These are phyloP conservation scores for Caloenas nicobarica DNA, from an alignment of 2,113 vertebrate species.

Conservation along the genomic window DNA sequence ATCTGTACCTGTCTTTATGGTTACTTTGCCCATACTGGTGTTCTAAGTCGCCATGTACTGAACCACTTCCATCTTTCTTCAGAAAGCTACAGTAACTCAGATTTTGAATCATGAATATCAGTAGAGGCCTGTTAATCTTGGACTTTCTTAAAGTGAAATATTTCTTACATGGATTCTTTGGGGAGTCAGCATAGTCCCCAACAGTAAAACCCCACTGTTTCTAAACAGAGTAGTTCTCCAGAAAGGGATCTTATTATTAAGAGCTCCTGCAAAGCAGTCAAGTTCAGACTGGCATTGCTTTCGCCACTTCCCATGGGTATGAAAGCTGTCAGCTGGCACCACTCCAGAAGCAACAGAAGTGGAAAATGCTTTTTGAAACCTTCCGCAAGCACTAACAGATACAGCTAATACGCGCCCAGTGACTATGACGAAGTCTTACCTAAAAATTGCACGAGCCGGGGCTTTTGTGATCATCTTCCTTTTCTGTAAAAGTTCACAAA, in stretches of 20 bases:
- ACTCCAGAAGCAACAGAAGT: not conserved
- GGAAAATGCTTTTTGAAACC: slow-evolving; percentile 42
- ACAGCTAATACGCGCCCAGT: not conserved
- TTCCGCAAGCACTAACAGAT: not conserved
- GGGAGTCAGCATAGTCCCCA: not conserved
- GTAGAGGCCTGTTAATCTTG: not conserved
- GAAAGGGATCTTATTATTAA: not conserved
- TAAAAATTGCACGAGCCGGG: not conserved
- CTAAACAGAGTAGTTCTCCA: not conserved
- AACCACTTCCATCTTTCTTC: not conserved
- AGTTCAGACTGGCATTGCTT: slow-evolving; percentile 25
- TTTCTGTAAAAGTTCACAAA: not conserved
- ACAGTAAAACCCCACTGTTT: not conserved
- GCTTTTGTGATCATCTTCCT: not conserved
- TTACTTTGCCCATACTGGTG: not conserved
- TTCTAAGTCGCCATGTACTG: not conserved
- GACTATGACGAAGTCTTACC: not conserved
- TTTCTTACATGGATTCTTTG: not conserved
- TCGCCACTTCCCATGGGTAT: slow-evolving; percentile 22
- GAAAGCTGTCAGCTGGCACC: slow-evolving; percentile 7
- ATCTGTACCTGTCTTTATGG: not conserved
- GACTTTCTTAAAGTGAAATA: not conserved
- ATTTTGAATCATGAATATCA: not conserved
- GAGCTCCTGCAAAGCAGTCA: not conserved
- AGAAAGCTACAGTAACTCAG: not conserved